These are phyloP conservation scores for Chromobotia macracanthus DNA, from an alignment of 2,797 vertebrate species.

Conservation along the genomic window DNA sequence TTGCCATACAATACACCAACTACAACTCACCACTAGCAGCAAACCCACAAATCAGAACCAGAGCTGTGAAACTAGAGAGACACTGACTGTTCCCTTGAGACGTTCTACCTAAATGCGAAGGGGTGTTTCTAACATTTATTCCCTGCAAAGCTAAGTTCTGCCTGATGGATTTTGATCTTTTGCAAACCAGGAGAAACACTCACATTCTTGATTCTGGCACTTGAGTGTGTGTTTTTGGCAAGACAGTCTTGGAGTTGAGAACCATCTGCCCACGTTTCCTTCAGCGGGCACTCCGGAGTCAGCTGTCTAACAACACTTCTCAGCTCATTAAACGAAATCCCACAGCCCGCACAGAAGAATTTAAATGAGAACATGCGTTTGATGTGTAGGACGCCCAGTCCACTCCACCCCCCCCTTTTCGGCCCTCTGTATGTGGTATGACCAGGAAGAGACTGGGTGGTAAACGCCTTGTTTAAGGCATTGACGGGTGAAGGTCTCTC, in stretches of 20 bases:
- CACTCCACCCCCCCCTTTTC: constrained; percentile 46
- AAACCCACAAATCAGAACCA: constrained; percentile 45
- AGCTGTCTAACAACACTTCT: constrained; percentile 76
- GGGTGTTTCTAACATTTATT: constrained; percentile 43
- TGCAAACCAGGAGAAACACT: constrained; percentile 43
- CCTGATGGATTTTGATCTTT: constrained; percentile 29
- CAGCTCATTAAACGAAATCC: constrained; percentile 79
- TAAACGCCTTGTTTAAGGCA: constrained; percentile 76
- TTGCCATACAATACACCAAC: neutral
- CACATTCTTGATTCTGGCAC: constrained; percentile 17
- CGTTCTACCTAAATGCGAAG: constrained; percentile 39
- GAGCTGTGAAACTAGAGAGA: constrained; percentile 42
- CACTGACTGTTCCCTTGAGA: constrained; percentile 47
- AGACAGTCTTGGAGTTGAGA: constrained; percentile 36
- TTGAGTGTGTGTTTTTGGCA: constrained; percentile 19
- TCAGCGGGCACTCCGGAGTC: constrained; percentile 68
- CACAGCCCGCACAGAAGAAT: constrained; percentile 75
- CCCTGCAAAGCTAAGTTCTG: constrained; percentile 28
- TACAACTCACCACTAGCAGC: constrained; percentile 17
- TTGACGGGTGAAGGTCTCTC: constrained; percentile 76
- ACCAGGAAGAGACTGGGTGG: constrained; percentile 74
- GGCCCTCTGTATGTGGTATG: constrained; percentile 50
- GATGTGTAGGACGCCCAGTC: constrained; percentile 66
- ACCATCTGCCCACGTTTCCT: constrained; percentile 42
- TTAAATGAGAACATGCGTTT: constrained; percentile 75